phyloP scores from a whole-genome alignment of 2,888 invertebrate species.

The Bugulina stolonifera region DNA sequence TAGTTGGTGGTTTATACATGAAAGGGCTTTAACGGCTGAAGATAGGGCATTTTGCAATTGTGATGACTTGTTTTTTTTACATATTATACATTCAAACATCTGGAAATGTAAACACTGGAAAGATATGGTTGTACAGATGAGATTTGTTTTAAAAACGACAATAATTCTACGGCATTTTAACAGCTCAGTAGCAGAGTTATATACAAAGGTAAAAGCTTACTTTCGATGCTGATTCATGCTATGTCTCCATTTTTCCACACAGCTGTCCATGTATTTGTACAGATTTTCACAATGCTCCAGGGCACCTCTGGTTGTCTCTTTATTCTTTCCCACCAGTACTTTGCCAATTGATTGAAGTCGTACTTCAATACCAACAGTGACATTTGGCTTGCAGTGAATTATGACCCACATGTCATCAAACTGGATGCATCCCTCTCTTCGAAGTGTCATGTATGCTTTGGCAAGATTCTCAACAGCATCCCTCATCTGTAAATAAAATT shows the following conservation, averaged over 20 bases:
- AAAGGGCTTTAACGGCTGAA: too few relatives aligned
- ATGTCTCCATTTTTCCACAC: neutral
- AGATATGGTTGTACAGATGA: too few relatives aligned
- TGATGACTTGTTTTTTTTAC: too few relatives aligned
- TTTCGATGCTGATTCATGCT: neutral
- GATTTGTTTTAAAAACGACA: too few relatives aligned
- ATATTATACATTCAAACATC: too few relatives aligned
- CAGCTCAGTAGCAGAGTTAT: too few relatives aligned
- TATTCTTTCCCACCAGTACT: neutral
- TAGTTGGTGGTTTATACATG: too few relatives aligned
- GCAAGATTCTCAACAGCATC: conserved; percentile 4
- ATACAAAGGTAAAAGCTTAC: too few relatives aligned
- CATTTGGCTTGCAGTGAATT: neutral
- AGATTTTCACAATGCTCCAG: conserved; percentile 11
- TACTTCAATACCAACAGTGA: neutral
- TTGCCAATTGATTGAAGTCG: neutral
- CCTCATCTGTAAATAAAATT: too few relatives aligned
- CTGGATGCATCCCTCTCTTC: conserved; percentile 11
- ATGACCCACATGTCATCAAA: conserved; percentile 6
- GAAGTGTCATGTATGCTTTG: neutral
- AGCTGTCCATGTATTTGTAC: conserved; percentile 4
- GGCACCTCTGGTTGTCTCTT: neutral
- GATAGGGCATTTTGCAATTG: too few relatives aligned
- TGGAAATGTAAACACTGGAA: too few relatives aligned
- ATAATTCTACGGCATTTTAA: too few relatives aligned